Evolutionary conservation across 2,797 vertebrate species (phyloP).

Genomic region (Coccyzus lansbergi): DNA sequence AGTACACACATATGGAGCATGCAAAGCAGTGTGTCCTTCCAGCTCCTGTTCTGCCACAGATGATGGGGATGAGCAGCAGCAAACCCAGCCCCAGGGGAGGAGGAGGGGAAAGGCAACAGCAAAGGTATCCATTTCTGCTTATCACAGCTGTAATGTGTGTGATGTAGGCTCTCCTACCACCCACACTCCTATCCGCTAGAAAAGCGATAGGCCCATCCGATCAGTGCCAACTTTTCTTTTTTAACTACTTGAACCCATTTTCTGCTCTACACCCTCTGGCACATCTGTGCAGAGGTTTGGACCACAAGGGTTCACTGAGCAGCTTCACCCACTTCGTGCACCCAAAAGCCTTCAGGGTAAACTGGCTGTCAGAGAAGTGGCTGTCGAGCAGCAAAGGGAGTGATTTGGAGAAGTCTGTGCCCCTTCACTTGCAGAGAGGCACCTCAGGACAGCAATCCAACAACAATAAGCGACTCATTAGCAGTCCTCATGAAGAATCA

Average conservation of each 20-base stretch:
- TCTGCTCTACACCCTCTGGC: neutral
- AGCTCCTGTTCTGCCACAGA: neutral
- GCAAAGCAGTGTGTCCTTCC: neutral
- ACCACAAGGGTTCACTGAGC: neutral
- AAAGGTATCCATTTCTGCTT: neutral
- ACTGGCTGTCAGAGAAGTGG: neutral
- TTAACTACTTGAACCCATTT: neutral
- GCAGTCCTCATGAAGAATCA: neutral
- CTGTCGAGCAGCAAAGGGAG: neutral
- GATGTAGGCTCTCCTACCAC: neutral
- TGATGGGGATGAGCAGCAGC: neutral
- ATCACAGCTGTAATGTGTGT: fast-evolving
- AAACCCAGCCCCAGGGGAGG: neutral
- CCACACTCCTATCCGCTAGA: neutral
- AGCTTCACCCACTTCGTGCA: neutral
- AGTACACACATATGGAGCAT: fast-evolving
- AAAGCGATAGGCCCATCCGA: fast-evolving
- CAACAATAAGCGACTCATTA: neutral
- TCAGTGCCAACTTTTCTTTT: neutral
- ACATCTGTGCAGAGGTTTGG: neutral
- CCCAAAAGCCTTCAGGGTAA: neutral
- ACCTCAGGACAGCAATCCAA: neutral
- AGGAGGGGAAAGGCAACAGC: neutral
- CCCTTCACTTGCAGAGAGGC: neutral
- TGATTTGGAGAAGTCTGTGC: neutral